phyloP scores from a whole-genome alignment of 2,113 vertebrate species.

The Melanostigma gelatinosum region DNA sequence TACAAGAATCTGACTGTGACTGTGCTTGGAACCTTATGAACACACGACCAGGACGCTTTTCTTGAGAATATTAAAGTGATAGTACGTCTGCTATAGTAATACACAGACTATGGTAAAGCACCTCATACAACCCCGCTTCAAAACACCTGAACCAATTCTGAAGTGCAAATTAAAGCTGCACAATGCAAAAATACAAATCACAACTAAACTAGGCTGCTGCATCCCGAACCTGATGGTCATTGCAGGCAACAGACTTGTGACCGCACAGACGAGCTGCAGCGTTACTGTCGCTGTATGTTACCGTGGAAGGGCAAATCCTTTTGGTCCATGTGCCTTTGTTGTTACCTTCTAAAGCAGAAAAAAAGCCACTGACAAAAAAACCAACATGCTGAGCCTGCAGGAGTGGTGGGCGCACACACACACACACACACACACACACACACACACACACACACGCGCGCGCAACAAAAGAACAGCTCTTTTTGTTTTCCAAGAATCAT shows the following conservation, averaged over 20 bases:
- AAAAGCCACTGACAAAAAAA: constrained; percentile 18
- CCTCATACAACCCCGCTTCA: neutral
- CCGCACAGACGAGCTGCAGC: neutral
- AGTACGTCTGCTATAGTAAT: too few relatives aligned
- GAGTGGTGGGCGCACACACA: neutral
- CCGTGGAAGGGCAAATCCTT: constrained; percentile 17
- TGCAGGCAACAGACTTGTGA: neutral
- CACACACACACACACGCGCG: neutral
- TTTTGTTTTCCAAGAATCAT: neutral
- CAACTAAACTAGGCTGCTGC: neutral
- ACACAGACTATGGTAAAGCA: neutral
- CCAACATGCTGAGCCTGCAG: constrained; percentile 27
- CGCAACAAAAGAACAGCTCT: neutral
- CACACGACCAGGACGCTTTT: neutral
- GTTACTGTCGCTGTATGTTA: constrained; percentile 3
- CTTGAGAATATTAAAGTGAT: too few relatives aligned
- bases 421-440: neutral
- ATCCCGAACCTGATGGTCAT: neutral
- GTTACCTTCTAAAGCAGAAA: constrained; percentile 8
- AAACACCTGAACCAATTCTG: neutral
- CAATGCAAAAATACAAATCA: neutral
- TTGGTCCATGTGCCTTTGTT: constrained; percentile 28
- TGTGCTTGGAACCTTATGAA: neutral
- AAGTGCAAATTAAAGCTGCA: neutral
- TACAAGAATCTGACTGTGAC: neutral